Base-by-base conservation (phyloP, 2,797 vertebrate species). In the Eulemur mongoz region DNA sequence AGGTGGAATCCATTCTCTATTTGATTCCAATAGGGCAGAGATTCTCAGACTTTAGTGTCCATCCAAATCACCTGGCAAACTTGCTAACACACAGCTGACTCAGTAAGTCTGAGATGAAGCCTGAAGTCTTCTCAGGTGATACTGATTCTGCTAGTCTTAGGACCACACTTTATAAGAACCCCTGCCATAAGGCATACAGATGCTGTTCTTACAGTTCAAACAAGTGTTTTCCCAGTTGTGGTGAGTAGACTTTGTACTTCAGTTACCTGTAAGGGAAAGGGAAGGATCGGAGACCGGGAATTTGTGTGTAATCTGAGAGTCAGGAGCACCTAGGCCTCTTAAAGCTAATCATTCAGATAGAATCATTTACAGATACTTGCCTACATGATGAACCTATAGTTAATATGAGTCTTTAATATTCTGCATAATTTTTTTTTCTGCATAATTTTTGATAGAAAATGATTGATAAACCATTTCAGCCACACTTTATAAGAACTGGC, bases 1-100 rank as follows among this genome's bases (percentile, higher is more conserved):
- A 54, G 3, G 0, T 1, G 17, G 38, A 4, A n/a, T 5, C 1
- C 13, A 40, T 67, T 83, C 25, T 75, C 22, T 5, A 1, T 32
- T 20, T 38, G 45, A 63, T 69, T 67, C 9, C 7, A 25, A 13
- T 1, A 30, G 10, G 13, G 12, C 10, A 10, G 4, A 4, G 27
- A 4, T 27, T 76, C 23, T 52, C 50, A 38, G 12, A 80, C 11
- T 11, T 75, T 9, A 5, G 4, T 2, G 1, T 15, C 5, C 8
- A n/a, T 35, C 35, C 2, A 10, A 25, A 43, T 63, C 38, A 20
- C 54, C 2, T 0, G 2, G 3, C 15, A 13, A 22, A 6, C 8
- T 23, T 35, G 14, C 5, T 1, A 6, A 40, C 8, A 38, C 27
- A 22, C 4, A n/a, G 38, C 70, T 72, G 30, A 43, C 22, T 73